Conservation (phyloP, 2,888 invertebrate genomes). For the Molorchus minor region DNA sequence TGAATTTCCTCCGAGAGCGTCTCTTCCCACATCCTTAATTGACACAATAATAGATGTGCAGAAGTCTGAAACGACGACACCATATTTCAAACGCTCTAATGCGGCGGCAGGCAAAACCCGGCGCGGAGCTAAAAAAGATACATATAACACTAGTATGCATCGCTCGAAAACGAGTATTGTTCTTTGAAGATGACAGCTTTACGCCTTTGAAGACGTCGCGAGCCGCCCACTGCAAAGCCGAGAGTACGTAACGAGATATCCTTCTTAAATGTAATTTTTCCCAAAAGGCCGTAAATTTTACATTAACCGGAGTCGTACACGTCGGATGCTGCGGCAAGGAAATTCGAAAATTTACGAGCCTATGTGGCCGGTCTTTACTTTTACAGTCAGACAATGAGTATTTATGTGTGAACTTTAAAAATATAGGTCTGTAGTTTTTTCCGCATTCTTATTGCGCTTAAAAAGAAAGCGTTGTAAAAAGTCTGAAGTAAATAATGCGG, state of each 20-base stretch:
- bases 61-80: conserved; percentile 3
- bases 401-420: too few species aligned
- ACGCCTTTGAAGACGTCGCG: conserved; percentile 26
- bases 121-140: neutral
- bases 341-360: conserved; percentile 27
- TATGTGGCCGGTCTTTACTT: conserved; percentile 4
- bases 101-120: conserved; percentile 13
- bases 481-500: too few species aligned
- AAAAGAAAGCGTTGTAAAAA: too few species aligned
- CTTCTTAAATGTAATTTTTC: conserved; percentile 29
- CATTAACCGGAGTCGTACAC: conserved; percentile 25
- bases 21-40: conserved; percentile 27
- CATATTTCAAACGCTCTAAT: conserved; percentile 16
- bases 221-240: conserved; percentile 16
- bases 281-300: conserved; percentile 23
- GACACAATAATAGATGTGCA: conserved; percentile 24
- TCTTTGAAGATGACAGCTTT: conserved; percentile 29
- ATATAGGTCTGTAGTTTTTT: too few species aligned
- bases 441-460: too few species aligned
- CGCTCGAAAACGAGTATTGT: conserved; percentile 20
- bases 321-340: conserved; percentile 21
- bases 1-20: conserved; percentile 18
- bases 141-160: neutral
- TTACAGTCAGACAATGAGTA: neutral
- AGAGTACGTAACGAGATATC: conserved; percentile 22